Evolutionary conservation across 2,113 vertebrate species (phyloP).

Genomic region (Cisticola juncidis): DNA sequence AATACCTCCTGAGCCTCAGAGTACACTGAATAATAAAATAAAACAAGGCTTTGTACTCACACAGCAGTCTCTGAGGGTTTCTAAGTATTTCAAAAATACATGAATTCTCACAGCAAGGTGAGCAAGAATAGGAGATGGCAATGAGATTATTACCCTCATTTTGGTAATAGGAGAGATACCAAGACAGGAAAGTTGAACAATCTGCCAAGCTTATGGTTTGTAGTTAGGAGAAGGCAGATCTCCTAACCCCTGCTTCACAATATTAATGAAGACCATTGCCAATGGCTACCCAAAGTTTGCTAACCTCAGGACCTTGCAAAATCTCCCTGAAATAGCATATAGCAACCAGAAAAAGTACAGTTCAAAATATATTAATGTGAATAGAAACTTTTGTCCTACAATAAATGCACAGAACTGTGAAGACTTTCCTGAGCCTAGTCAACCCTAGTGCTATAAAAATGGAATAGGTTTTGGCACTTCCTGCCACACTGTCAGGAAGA

Average conservation of each 20-base stretch:
- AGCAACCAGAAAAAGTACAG: neutral
- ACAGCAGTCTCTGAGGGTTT: neutral
- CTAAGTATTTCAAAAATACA: neutral
- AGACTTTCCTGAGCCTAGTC: neutral
- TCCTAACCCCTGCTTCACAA: neutral
- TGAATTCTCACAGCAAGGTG: neutral
- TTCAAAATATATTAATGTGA: neutral
- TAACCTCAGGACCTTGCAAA: neutral
- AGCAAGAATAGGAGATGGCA: neutral
- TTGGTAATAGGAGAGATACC: neutral
- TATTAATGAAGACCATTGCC: neutral
- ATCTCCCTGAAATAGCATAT: neutral
- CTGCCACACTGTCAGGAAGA: neutral
- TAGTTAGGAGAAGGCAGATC: neutral
- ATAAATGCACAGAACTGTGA: neutral
- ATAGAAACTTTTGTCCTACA: neutral
- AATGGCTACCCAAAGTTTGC: neutral
- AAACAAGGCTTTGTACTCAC: neutral
- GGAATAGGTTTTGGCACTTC: neutral
- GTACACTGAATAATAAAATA: neutral
- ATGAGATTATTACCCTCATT: neutral
- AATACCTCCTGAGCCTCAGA: neutral
- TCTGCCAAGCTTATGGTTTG: neutral
- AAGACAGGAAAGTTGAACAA: neutral
- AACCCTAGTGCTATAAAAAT: neutral